Percentiles rank a stretch among this genome's conserved stretches.
phyloP scores from a whole-genome alignment of 2,888 invertebrate species.

The Chouioia cunea region DNA sequence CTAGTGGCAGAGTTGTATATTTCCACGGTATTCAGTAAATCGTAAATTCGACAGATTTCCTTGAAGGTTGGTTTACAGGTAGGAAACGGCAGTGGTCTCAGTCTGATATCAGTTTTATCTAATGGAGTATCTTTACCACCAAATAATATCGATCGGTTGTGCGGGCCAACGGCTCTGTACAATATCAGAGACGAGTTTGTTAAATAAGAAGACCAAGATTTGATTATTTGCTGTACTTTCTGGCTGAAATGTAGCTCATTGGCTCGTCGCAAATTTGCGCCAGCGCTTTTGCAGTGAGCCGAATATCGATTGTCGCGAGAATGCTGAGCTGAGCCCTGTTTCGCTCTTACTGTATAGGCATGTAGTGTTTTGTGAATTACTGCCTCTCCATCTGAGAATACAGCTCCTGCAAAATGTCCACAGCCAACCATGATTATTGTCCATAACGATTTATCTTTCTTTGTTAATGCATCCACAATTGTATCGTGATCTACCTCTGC shows the following conservation, averaged over 20 bases:
- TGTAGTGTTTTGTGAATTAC: slow-evolving; percentile 86
- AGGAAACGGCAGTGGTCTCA: slow-evolving; percentile 83
- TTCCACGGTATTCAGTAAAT: slow-evolving; percentile 75
- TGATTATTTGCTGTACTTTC: slow-evolving; percentile 82
- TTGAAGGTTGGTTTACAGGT: slow-evolving; percentile 85
- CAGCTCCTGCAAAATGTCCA: slow-evolving; percentile 84
- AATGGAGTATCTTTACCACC: slow-evolving; percentile 80
- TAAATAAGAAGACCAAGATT: slow-evolving; percentile 78
- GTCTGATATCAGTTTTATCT: slow-evolving; percentile 73
- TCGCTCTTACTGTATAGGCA: slow-evolving; percentile 85
- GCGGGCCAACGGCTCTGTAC: slow-evolving; percentile 81
- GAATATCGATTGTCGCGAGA: slow-evolving; percentile 74
- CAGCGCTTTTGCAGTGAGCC: slow-evolving; percentile 82
- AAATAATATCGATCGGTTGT: slow-evolving; percentile 80
- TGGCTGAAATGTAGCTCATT: slow-evolving; percentile 82
- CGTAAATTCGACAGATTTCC: slow-evolving; percentile 83
- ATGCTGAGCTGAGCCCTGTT: slow-evolving; percentile 84
- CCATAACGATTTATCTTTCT: slow-evolving; percentile 73
- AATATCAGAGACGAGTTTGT: slow-evolving; percentile 79
- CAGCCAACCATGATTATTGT: slow-evolving; percentile 86
- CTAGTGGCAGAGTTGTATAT: slow-evolving; percentile 74
- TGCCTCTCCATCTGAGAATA: slow-evolving; percentile 73
- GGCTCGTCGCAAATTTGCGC: slow-evolving; percentile 83
- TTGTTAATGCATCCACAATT: slow-evolving; percentile 61
- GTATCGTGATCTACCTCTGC: slow-evolving; percentile 62